Evolutionary conservation across 2,888 invertebrate species (phyloP).

Genomic region (Thelaira solivaga): DNA sequence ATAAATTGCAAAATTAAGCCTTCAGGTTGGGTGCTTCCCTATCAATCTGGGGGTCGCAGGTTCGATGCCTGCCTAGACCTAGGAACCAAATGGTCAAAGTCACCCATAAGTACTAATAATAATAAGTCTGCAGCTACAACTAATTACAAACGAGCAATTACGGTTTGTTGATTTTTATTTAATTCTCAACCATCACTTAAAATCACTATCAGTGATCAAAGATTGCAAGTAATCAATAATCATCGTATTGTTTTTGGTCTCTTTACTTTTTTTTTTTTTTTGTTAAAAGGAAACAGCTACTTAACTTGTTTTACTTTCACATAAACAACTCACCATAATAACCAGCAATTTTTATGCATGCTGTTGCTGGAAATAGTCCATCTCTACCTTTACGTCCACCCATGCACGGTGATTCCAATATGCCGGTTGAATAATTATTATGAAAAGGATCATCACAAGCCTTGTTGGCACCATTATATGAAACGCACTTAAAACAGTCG

Average conservation of each 20-base stretch:
- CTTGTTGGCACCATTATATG: constrained; percentile 89
- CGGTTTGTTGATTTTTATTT: too few species aligned
- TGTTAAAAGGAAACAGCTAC: background rate
- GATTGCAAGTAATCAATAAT: constrained; percentile 5
- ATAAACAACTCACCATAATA: constrained; percentile 85
- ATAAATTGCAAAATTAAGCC: too few species aligned
- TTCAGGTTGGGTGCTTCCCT: too few species aligned
- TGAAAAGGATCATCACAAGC: constrained; percentile 97
- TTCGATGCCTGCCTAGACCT: too few species aligned
- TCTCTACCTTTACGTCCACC: constrained; percentile 94
- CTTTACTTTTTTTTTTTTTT: background rate
- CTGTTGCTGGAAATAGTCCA: constrained; percentile 96
- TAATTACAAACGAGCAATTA: too few species aligned
- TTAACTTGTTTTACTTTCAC: constrained; percentile 64
- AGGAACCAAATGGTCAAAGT: too few species aligned
- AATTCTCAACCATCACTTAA: background rate
- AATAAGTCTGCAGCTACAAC: too few species aligned
- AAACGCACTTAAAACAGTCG: constrained; percentile 98
- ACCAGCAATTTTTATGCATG: constrained; percentile 97
- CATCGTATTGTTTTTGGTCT: background rate
- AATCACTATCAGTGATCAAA: constrained; percentile 10
- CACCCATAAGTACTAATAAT: too few species aligned
- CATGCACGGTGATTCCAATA: constrained; percentile 94
- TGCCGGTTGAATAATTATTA: constrained; percentile 90
- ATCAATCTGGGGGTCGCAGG: too few species aligned